Evolutionary conservation across 2,113 vertebrate species (phyloP), one percentile per base, ranked within the genome.

Genomic region (Odobenus rosmarus): DNA sequence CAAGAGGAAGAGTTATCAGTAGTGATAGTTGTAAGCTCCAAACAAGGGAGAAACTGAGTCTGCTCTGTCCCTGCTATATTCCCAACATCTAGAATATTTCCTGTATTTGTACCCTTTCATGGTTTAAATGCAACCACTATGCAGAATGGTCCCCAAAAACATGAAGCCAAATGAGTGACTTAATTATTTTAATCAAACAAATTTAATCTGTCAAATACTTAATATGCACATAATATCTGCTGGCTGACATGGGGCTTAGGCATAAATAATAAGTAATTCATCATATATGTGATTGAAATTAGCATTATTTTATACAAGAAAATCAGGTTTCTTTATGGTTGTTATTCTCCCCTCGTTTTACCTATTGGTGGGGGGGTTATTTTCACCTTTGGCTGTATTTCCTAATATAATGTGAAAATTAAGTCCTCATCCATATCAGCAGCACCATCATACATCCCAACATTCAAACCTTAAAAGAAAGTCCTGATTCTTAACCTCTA

Each of bases 111-210:
- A 24, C 15, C 26, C 42, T 82, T 74, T 80, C 21, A 15, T 61
- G 31, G 33, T 31, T 92, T 82, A 49, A 7, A 46, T 82, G 31
- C n/a, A 92, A 80, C 46, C 4, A 12, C 33, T 15, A 28, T 86
- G 18, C 16, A 93, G 12, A 96, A 77, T 59, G 76, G 86, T 9
- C 13, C 69, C 28, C 31, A 28, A 14, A 83, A 83, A 59, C 18
- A 64, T 42, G 71, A 87, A 90, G 79, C 24, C 55, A 49, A 24
- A 28, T 62, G 18, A 88, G 12, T 51, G 15, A 72, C 87, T 93
- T 95, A 51, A 84, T 74, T 82, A 1, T 82, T 88, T 93, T 91
- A 89, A 74, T 96, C 42, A 89, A 88, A n/a, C 39, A 84, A 62
- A 76, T 51, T 72, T 90, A 88, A 87, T 51, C 62, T 90, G 16